Conservation (phyloP, 2,113 vertebrate genomes). For the Paradisaea rubra region DNA sequence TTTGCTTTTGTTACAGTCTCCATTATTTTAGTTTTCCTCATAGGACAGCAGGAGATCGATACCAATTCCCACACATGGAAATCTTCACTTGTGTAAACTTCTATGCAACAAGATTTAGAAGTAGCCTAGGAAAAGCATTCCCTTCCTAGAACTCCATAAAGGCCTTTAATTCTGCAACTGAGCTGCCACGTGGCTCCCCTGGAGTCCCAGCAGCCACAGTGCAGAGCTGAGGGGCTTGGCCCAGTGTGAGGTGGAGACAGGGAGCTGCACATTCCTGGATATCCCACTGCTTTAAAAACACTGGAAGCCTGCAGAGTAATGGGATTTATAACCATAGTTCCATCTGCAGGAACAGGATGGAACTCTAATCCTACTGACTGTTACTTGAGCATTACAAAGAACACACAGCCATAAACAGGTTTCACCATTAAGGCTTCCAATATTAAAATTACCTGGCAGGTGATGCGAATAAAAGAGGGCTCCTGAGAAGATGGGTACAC, state of each 20-base stretch:
- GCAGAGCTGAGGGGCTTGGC: not conserved
- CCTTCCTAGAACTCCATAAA: not conserved
- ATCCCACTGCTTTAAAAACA: not conserved
- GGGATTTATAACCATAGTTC: not conserved
- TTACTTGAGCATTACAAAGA: not conserved
- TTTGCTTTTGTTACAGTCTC: not conserved
- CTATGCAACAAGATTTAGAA: not conserved
- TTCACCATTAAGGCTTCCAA: not conserved
- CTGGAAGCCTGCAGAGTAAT: not conserved
- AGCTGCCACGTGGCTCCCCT: not conserved
- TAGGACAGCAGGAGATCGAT: rapidly evolving
- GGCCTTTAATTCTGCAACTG: not conserved
- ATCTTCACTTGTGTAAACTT: not conserved
- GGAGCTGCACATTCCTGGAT: not conserved
- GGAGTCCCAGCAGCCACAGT: not conserved
- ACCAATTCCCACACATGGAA: not conserved
- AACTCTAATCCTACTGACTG: not conserved
- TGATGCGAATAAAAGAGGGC: conserved; percentile 82
- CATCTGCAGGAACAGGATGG: not conserved
- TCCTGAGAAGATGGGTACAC: conserved; percentile 78
- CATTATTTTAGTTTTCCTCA: not conserved
- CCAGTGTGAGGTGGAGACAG: rapidly evolving
- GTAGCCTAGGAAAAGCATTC: not conserved
- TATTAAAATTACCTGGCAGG: conserved; percentile 82
- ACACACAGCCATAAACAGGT: not conserved